Conservation (phyloP, 2,797 vertebrate species). For the Pipistrellus pygmaeus region DNA sequence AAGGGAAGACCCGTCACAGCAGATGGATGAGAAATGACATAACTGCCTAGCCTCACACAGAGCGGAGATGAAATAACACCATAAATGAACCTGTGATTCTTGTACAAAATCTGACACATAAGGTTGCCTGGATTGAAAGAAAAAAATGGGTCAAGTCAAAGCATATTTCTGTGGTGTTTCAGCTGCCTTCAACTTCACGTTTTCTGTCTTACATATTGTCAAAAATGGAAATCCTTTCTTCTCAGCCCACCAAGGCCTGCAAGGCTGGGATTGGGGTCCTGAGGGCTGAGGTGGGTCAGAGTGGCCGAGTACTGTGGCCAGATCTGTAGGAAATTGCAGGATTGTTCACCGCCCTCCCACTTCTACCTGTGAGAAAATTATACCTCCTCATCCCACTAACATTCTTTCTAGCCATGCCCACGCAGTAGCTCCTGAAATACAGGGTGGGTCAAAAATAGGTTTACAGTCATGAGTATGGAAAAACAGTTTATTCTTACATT, state of each 20-base stretch:
- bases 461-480: neutral
- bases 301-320: neutral
- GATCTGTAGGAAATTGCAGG: neutral
- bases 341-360: no score
- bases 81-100: constrained; percentile 49
- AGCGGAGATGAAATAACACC: neutral
- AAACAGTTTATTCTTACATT: neutral
- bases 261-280: neutral
- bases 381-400: neutral
- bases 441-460: neutral
- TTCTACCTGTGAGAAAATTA: neutral
- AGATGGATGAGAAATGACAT: constrained; percentile 48
- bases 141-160: neutral
- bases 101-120: neutral
- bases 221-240: neutral
- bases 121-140: neutral
- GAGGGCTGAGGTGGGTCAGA: neutral
- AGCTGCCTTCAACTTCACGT: neutral
- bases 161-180: neutral
- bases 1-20: constrained; percentile 34
- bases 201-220: neutral
- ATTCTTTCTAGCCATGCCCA: neutral
- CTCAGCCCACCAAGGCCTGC: neutral
- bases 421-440: neutral
- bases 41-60: neutral